These are phyloP conservation scores for Phoebastria nigripes DNA, from an alignment of 2,797 vertebrate genomes.

Conservation along the genomic window DNA sequence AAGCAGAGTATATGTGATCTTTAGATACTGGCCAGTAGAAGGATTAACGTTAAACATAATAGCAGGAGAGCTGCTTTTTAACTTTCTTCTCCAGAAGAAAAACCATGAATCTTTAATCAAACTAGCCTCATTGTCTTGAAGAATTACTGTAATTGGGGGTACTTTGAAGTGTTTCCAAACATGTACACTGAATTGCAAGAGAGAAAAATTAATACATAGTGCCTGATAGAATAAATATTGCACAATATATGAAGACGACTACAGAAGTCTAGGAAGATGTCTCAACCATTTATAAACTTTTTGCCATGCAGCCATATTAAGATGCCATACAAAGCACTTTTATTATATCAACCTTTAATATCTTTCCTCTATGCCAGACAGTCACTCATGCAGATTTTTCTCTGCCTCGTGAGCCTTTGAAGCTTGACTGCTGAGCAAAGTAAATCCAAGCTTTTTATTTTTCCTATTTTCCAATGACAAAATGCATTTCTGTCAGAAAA, in stretches of 20 bases:
- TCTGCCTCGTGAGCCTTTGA: conserved; percentile 51
- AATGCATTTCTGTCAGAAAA: conserved; percentile 34
- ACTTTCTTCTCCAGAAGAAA: not conserved
- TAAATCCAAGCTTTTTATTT: conserved; percentile 4
- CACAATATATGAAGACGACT: not conserved
- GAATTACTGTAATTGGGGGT: not conserved
- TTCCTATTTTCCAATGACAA: not conserved
- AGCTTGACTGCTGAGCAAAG: conserved; percentile 12
- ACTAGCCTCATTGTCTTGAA: not conserved
- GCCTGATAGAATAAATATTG: not conserved
- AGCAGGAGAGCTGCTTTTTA: not conserved
- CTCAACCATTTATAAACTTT: not conserved
- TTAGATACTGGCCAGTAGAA: not conserved
- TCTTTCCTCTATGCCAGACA: not conserved
- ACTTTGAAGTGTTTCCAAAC: not conserved
- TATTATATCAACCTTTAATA: not conserved
- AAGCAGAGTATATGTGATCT: not conserved
- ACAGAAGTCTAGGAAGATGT: not conserved
- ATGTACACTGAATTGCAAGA: not conserved
- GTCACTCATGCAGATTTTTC: not conserved
- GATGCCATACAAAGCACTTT: not conserved
- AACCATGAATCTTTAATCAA: not conserved
- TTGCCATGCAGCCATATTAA: not conserved
- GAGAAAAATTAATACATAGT: not conserved
- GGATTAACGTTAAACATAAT: not conserved